Conservation (phyloP, 2,797 vertebrate species). For the Parambassis ranga region DNA sequence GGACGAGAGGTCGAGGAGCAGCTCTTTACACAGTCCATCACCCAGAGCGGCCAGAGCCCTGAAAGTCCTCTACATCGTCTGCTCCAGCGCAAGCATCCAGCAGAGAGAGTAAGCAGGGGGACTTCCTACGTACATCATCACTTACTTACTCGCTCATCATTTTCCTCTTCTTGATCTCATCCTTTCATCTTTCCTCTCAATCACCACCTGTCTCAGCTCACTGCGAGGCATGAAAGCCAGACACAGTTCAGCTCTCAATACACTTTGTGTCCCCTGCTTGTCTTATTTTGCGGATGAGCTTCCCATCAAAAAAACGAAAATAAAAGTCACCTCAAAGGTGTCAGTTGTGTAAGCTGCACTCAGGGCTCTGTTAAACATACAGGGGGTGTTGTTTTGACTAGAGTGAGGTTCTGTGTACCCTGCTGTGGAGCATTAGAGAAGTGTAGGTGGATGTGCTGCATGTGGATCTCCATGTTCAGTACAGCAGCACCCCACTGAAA, state of each 20-base stretch:
- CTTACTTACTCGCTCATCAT: conserved; percentile 34
- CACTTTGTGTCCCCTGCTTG: conserved; percentile 32
- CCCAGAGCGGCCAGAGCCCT: conserved; percentile 75
- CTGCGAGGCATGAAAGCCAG: conserved; percentile 33
- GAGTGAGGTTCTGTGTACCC: conserved; percentile 27
- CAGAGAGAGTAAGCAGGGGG: conserved; percentile 87
- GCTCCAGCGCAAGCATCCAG: conserved; percentile 67
- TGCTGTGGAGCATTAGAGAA: conserved; percentile 46
- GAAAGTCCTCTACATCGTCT: conserved; percentile 90
- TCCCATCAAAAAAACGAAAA: no score
- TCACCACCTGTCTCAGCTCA: conserved; percentile 39
- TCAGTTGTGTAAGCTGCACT: conserved; percentile 21
- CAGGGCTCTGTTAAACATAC: conserved; percentile 24
- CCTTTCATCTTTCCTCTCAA: conserved; percentile 60
- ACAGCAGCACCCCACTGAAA: conserved; percentile 49
- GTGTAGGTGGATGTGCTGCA: conserved; percentile 56
- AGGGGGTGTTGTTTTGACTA: conserved; percentile 43
- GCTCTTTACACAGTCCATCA: conserved; percentile 56
- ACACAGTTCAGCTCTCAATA: conserved; percentile 36
- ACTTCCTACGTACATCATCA: background rate
- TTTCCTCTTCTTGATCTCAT: conserved; percentile 49
- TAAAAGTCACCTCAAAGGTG: conserved; percentile 21
- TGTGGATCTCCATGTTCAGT: conserved; percentile 48
- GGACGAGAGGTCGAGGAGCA: conserved; percentile 50
- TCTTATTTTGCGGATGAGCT: conserved; percentile 42